Evolutionary conservation across 2,888 invertebrate species (phyloP).

Genomic region (Drosophila anceps): DNA sequence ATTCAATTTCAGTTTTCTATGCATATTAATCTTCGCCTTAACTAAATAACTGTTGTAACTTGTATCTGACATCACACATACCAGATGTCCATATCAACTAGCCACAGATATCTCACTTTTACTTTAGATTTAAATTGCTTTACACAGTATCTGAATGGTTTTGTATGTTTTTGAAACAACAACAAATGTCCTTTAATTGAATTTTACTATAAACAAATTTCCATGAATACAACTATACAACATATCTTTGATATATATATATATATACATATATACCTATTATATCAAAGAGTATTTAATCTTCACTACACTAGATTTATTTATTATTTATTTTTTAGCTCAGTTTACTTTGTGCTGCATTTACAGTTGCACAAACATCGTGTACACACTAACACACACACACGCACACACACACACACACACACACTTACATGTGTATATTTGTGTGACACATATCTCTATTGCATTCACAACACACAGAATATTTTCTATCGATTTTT

Average conservation of each 20-base stretch:
- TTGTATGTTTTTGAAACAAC: neutral
- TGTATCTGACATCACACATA: neutral
- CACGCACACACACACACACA: too few species aligned
- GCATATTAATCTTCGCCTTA: neutral
- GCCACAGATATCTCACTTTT: neutral
- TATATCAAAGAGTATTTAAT: slow-evolving; percentile 7
- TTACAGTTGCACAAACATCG: slow-evolving; percentile 39
- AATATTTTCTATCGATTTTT: slow-evolving; percentile 73
- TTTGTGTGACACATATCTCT: slow-evolving; percentile 33
- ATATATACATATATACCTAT: neutral
- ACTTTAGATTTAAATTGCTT: neutral
- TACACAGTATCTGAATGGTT: neutral
- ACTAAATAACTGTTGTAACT: neutral
- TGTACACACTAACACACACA: slow-evolving; percentile 3
- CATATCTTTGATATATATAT: neutral
- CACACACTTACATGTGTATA: neutral
- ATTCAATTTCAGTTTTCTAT: neutral
- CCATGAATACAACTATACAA: neutral
- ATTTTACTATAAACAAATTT: slow-evolving; percentile 2
- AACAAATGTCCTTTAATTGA: neutral
- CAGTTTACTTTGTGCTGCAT: slow-evolving; percentile 45
- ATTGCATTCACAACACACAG: slow-evolving; percentile 43
- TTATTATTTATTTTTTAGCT: slow-evolving; percentile 25
- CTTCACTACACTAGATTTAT: neutral
- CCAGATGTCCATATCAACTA: neutral